Evolutionary conservation across 2,113 vertebrate genomes (phyloP).

Genomic region (Haemorhous mexicanus): DNA sequence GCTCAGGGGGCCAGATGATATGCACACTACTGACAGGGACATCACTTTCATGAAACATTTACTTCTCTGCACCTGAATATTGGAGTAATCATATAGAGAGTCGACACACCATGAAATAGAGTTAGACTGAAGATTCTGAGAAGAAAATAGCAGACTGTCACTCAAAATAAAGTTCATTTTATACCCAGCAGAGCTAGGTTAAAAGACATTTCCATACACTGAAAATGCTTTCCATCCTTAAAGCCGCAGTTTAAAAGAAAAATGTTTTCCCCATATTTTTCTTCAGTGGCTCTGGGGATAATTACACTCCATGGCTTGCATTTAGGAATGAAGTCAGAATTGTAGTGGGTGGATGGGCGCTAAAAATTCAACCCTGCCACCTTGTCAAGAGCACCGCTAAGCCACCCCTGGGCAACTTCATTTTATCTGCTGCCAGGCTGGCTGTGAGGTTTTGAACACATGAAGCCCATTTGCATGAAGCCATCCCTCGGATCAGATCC

Average conservation of each 20-base stretch:
- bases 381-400: background rate
- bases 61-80: conserved; percentile 87
- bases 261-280: background rate
- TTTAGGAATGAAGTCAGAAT: background rate
- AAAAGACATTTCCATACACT: conserved; percentile 40
- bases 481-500: background rate
- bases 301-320: background rate
- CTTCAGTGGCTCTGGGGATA: background rate
- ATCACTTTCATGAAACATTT: conserved; percentile 91
- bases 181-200: conserved; percentile 66
- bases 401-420: background rate
- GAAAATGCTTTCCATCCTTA: conserved; percentile 28
- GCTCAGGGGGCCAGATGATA: conserved; percentile 79
- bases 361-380: background rate
- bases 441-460: background rate
- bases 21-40: conserved; percentile 84
- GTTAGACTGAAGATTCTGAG: conserved; percentile 79
- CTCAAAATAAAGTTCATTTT: conserved; percentile 79
- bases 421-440: background rate
- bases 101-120: conserved; percentile 86
- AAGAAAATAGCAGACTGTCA: conserved; percentile 79
- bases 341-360: background rate
- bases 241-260: conserved; percentile 6
- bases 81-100: conserved; percentile 82
- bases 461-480: background rate